These are phyloP conservation scores for Sebastes glaucus DNA, from an alignment of 2,797 vertebrate genomes.

Conservation along the genomic window DNA sequence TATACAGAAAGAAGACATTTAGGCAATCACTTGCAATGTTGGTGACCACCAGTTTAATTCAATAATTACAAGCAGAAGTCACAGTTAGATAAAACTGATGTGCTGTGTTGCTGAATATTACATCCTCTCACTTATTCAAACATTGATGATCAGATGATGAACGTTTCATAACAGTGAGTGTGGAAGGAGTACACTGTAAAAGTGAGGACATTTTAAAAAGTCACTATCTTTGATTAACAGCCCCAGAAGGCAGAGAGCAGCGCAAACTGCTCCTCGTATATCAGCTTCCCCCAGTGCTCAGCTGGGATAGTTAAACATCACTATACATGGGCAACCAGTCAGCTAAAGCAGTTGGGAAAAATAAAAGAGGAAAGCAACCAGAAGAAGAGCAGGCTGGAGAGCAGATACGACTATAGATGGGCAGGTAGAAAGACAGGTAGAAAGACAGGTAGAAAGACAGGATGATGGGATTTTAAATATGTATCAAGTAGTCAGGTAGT, in stretches of 20 bases:
- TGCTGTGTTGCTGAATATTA: not conserved
- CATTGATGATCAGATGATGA: conserved; percentile 8
- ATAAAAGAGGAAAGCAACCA: conserved; percentile 18
- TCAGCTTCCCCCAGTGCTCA: conserved; percentile 30
- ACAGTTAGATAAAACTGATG: not conserved
- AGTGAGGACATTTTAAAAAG: conserved; percentile 23
- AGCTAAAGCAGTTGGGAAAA: not conserved
- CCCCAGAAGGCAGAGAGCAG: conserved; percentile 41
- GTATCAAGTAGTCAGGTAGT: not conserved
- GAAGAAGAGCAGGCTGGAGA: conserved; percentile 7
- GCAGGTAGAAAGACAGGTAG: not conserved
- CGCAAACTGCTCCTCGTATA: conserved; percentile 44
- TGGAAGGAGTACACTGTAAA: conserved; percentile 16
- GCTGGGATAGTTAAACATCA: conserved; percentile 44
- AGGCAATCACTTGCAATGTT: not conserved
- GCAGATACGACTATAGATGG: not conserved
- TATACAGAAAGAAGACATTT: not conserved
- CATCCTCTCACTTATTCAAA: not conserved
- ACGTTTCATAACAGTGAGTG: conserved; percentile 29
- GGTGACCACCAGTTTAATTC: not conserved
- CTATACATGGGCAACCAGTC: conserved; percentile 22
- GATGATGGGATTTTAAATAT: not conserved
- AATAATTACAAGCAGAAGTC: not conserved
- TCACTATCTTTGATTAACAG: conserved; percentile 56
- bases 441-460: not conserved